Percentiles rank a stretch among this genome's conserved stretches.
These are phyloP conservation scores for Artemisiospiza belli DNA, from an alignment of 2,113 vertebrate species.

Conservation along the genomic window DNA sequence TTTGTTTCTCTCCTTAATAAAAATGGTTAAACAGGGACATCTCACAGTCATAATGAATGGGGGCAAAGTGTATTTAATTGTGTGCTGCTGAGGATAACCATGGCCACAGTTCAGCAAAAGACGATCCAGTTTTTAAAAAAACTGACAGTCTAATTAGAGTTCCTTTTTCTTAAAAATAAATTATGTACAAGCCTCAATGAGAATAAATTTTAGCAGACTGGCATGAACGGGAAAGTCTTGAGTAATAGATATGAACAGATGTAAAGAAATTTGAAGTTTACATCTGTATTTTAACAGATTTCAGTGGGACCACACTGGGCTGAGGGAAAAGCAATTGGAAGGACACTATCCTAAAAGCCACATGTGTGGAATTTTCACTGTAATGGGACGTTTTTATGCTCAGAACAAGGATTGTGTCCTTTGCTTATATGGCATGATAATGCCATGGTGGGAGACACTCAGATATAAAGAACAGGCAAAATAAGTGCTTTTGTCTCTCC, in stretches of 20 bases:
- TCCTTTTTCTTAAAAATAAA: not conserved
- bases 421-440: not conserved
- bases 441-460: not conserved
- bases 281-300: not conserved
- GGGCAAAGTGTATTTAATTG: not conserved
- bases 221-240: not conserved
- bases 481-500: not conserved
- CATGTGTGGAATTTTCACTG: not conserved
- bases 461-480: not conserved
- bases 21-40: not conserved
- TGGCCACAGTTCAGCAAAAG: not conserved
- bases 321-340: not conserved
- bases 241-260: not conserved
- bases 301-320: not conserved
- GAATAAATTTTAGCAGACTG: not conserved
- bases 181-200: not conserved
- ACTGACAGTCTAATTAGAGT: not conserved
- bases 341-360: not conserved
- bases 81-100: not conserved
- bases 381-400: not conserved
- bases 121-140: not conserved
- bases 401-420: not conserved
- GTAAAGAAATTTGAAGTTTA: not conserved
- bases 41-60: not conserved
- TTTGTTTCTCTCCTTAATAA: not conserved